phyloP scores from a whole-genome alignment of 2,113 vertebrate species.

The Coregonus clupeaformis region DNA sequence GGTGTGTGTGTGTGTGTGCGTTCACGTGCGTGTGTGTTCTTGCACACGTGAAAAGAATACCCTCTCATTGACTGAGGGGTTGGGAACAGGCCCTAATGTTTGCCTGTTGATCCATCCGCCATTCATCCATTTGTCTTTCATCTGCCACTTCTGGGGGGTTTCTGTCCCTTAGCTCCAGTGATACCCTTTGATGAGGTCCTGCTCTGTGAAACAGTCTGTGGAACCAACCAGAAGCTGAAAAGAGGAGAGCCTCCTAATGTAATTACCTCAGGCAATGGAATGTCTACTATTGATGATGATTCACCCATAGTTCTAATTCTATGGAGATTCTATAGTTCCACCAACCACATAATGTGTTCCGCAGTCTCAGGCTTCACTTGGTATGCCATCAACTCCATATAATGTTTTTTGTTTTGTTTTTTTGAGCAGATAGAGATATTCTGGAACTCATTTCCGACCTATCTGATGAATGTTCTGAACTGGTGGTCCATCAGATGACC shows the following conservation, averaged over 20 bases:
- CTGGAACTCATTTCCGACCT: too few relatives aligned
- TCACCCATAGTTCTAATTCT: too few relatives aligned
- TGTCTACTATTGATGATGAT: neutral
- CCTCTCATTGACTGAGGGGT: slow-evolving; percentile 23
- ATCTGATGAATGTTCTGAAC: too few relatives aligned
- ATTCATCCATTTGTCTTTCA: slow-evolving; percentile 21
- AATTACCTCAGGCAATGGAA: slow-evolving; percentile 50
- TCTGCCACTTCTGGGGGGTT: slow-evolving; percentile 9
- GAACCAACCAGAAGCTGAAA: slow-evolving; percentile 37
- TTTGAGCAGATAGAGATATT: neutral
- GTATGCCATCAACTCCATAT: slow-evolving; percentile 43
- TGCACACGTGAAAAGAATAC: neutral
- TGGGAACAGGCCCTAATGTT: slow-evolving; percentile 27
- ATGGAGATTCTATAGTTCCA: too few relatives aligned
- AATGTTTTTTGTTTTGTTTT: slow-evolving; percentile 28
- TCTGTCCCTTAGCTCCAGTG: slow-evolving; percentile 18
- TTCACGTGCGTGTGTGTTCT: neutral
- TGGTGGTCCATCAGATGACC: neutral
- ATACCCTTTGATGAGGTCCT: slow-evolving; percentile 26
- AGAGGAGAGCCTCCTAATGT: slow-evolving; percentile 40
- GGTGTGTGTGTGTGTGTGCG: slow-evolving; percentile 4
- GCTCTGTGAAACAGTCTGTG: slow-evolving; percentile 26
- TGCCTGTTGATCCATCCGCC: slow-evolving; percentile 12
- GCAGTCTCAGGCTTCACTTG: slow-evolving; percentile 12
- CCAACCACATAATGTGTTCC: too few relatives aligned